Evolutionary conservation across 2,797 vertebrate genomes (phyloP), one percentile per base, ranked within the genome.

Genomic region (Neosilurus hyrtlii): DNA sequence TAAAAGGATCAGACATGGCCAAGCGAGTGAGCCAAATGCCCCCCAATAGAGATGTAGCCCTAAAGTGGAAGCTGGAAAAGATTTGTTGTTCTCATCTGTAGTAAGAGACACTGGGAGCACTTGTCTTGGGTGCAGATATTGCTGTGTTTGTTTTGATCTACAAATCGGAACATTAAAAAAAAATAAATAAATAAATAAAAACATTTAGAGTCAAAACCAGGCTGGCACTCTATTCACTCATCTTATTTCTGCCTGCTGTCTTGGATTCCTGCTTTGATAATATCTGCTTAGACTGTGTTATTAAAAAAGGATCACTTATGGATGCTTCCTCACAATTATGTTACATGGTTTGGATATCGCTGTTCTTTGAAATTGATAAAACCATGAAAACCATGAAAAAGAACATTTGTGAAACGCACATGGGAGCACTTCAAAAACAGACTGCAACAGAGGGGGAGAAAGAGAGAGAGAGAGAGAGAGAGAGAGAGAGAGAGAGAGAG

Each of bases 351-450:
- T 76, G 30, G 12, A 56, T 61, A 20, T 77, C 73, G 59, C 70
- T 81, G 59, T 67, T 52, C 59, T 75, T 79, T 80, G 16, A 52
- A 79, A 51, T 82, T 82, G 59, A 75, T 30, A 18, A 59, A 18
- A 22, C 37, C 37, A 43, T 43, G 22, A 57, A 9, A 75, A 7
- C 9, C 12, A 65, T 43, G 35, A 77, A 7, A 78, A 68, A 68
- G 16, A 79, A n/a, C 35, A 65, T 83, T n/a, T 63, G 62, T 70
- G 66, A 79, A 82, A 18, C 30, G 26, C 56, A 68, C 63, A 51
- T 71, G 68, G 6, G 43, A 71, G 68, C 68, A 51, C 11, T 51
- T 71, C 43, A 54, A 15, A 54, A 54, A 72, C 26, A 75, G 72
- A 59, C 4, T 59, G 54, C n/a, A 26, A 26, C n/a, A n/a, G n/a